A percentile compares a stretch with the other conserved stretches of the same genome.
These are phyloP conservation scores for Panopea generosa DNA, from an alignment of 2,888 invertebrate species.

Conservation along the genomic window DNA sequence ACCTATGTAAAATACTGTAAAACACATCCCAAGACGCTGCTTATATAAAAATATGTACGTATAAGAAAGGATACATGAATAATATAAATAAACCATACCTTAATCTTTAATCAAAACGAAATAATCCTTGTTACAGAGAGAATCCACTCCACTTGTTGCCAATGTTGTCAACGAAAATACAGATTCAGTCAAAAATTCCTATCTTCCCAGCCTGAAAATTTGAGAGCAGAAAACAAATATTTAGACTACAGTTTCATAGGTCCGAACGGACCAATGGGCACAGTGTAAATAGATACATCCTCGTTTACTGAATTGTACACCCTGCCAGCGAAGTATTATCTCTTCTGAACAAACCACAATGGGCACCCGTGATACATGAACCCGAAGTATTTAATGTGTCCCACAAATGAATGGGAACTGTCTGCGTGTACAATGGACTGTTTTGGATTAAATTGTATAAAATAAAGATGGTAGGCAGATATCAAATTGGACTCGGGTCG, in stretches of 20 bases:
- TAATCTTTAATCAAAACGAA: too few species aligned
- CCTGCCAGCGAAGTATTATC: conserved; percentile 43
- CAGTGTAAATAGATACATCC: conserved; percentile 16
- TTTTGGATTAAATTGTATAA: conserved; percentile 46
- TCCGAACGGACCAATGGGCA: conserved; percentile 8
- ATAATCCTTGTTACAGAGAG: too few species aligned
- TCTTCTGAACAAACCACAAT: conserved; percentile 38
- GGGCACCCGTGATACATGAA: conserved; percentile 31
- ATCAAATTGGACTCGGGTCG: conserved; percentile 32
- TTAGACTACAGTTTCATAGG: conserved; percentile 3
- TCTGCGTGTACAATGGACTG: conserved; percentile 30
- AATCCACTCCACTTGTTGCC: too few species aligned
- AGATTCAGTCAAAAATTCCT: too few species aligned
- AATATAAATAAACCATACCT: too few species aligned
- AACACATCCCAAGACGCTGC: too few species aligned
- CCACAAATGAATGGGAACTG: conserved; percentile 41
- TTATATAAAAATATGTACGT: too few species aligned
- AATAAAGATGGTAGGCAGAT: conserved; percentile 44
- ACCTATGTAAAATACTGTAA: too few species aligned
- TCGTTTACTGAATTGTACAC: conserved; percentile 1
- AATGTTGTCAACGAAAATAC: too few species aligned
- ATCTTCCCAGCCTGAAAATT: too few species aligned
- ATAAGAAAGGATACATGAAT: too few species aligned
- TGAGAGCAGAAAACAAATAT: not conserved
- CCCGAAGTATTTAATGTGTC: conserved; percentile 49